Evolutionary conservation across 2,888 invertebrate species (phyloP).

Genomic region (Hoplodrina ambigua): DNA sequence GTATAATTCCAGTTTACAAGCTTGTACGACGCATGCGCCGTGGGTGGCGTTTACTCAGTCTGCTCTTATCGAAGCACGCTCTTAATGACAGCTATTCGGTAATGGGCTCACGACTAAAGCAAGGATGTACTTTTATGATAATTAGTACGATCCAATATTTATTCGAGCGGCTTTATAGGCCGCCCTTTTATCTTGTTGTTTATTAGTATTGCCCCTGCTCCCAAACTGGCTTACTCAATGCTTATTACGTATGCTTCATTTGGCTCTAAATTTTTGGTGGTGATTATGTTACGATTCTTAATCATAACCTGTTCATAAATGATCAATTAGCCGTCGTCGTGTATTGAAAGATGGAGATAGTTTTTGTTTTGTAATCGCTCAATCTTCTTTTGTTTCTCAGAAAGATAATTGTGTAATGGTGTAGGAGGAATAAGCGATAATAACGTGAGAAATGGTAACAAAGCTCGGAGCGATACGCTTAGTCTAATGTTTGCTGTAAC

Average conservation of each 20-base stretch:
- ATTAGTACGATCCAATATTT: conserved; percentile 87
- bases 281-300: conserved; percentile 58
- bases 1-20: conserved; percentile 79
- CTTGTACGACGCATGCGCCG: conserved; percentile 72
- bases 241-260: conserved; percentile 77
- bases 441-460: conserved; percentile 71
- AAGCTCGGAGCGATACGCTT: conserved; percentile 72
- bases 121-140: conserved; percentile 87
- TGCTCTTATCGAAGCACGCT: conserved; percentile 76
- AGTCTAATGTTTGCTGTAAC: conserved; percentile 72
- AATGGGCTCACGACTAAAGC: conserved; percentile 81
- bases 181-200: conserved; percentile 85
- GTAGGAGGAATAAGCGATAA: conserved; percentile 64
- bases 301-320: conserved; percentile 47
- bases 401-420: conserved; percentile 60
- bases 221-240: conserved; percentile 75
- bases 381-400: conserved; percentile 47
- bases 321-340: conserved; percentile 28
- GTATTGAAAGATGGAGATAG: conserved; percentile 22
- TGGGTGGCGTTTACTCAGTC: conserved; percentile 82
- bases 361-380: conserved; percentile 35
- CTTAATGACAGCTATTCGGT: conserved; percentile 87
- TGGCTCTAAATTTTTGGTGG: conserved; percentile 69
- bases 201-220: conserved; percentile 82
- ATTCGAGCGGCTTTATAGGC: conserved; percentile 80